Base-by-base conservation (phyloP, 1,140 invertebrate species). In the Polypedilum pembai region DNA sequence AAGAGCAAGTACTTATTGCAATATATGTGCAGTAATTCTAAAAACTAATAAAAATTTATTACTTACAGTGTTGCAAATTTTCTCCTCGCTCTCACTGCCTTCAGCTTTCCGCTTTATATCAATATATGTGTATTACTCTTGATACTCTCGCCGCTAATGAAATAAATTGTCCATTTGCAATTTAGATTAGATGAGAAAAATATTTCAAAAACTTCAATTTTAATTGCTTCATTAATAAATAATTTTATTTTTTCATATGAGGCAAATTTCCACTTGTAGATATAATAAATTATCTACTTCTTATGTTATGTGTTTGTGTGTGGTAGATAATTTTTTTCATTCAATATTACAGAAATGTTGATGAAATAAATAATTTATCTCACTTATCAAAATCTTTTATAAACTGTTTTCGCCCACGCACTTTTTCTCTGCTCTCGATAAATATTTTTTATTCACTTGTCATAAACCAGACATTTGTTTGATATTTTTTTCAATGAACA, bases 401-500 rank as follows among this genome's bases (percentile, higher is more conserved):
- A 69, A 69, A 69, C 65, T 69, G 65, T 69, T 69, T 69, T 69
- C 65, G 17, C 65, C 65, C 65, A 69, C 65, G 65, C 65, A 69
- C 17, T 20, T 69, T 20, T 20, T 69, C 17, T 20, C 15, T 69
- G 17, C 18, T 20, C 17, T 18, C 8, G 20, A 69, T 17, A 15
- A 56, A 17, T 15, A 56, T 56, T 33, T 33, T 33, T 33, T 33
- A 33, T 33, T 33, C 24, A 33, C 24, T 33, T 33, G 24, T 33
- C 24, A 33, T 33, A 33, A 33, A 33, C 24, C 24, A 33, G 24
- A 33, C 24, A 33, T 33, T 33, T 33, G 5, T 21, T 69, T 18
- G 65, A 69, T 69, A 20, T 18, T 21, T 69, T 21, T 69, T 69
- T 69, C 18, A 7, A 4, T 56, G 3, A 4, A 56, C 45, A 56